A percentile compares a stretch with the other conserved stretches of the same genome.
Conservation (phyloP, 1,140 invertebrate genomes). For the Bathynomus jamesi region DNA sequence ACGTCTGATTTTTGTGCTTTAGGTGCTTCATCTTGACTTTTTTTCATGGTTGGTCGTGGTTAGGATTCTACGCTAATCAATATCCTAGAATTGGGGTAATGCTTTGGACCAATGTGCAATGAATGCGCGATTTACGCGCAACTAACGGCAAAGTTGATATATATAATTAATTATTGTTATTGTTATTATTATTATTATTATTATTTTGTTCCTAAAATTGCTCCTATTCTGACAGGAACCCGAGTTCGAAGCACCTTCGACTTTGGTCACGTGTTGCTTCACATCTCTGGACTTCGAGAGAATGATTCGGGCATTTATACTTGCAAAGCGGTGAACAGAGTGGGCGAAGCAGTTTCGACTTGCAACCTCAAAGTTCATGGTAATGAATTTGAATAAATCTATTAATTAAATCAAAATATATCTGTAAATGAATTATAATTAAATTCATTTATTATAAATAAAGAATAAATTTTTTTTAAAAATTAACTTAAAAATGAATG, state of each 20-base stretch:
- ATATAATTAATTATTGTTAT: neutral
- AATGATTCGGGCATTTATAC: conserved; percentile 92
- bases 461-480: too few species aligned
- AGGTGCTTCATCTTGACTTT: too few species aligned
- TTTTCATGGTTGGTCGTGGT: too few species aligned
- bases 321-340: conserved; percentile 80
- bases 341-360: conserved; percentile 86
- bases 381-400: conserved; percentile 30
- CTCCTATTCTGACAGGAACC: conserved; percentile 46
- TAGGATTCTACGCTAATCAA: too few species aligned
- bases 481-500: too few species aligned
- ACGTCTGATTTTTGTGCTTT: too few species aligned
- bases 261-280: conserved; percentile 86
- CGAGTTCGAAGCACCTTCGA: conserved; percentile 81
- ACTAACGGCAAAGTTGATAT: too few species aligned
- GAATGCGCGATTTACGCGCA: too few species aligned
- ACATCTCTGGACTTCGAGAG: conserved; percentile 71
- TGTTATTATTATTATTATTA: conserved; percentile 14
- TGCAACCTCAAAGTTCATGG: conserved; percentile 77
- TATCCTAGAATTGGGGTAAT: too few species aligned
- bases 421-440: neutral
- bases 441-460: too few species aligned
- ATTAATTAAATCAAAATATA: neutral
- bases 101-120: too few species aligned
- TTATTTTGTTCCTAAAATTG: neutral